A percentile compares a stretch with the other conserved stretches of the same genome.
Conservation (phyloP, 2,888 invertebrate species). For the Thyatira batis region DNA sequence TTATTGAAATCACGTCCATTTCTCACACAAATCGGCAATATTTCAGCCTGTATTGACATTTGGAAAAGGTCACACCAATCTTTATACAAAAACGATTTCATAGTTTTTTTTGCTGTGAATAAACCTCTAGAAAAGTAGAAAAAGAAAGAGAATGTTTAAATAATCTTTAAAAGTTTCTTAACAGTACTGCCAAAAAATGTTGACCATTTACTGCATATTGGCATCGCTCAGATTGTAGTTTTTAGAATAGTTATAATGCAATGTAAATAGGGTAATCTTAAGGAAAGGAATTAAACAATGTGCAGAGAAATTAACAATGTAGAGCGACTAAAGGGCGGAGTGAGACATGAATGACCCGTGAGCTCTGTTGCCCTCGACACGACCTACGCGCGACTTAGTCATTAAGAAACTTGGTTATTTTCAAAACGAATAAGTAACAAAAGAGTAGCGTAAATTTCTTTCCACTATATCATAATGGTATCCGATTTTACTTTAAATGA, state of each 20-base stretch:
- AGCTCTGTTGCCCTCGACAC: constrained; percentile 57
- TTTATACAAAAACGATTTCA: constrained; percentile 14
- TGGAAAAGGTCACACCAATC: constrained; percentile 21
- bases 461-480: not conserved
- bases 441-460: not conserved
- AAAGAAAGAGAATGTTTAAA: too few species aligned
- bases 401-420: constrained; percentile 45
- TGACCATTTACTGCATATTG: too few species aligned
- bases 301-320: constrained; percentile 49
- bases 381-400: constrained; percentile 50
- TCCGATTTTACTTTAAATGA: not conserved
- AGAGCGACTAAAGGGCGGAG: constrained; percentile 63
- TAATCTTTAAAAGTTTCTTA: too few species aligned
- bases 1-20: constrained; percentile 54
- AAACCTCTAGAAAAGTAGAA: not conserved
- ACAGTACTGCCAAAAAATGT: too few species aligned
- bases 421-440: constrained; percentile 19
- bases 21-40: constrained; percentile 26
- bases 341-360: constrained; percentile 61
- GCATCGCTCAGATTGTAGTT: not conserved
- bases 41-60: constrained; percentile 5
- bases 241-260: not conserved
- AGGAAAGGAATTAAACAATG: constrained; percentile 10
- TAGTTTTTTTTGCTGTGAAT: constrained; percentile 17
- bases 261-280: not conserved